phyloP scores from a whole-genome alignment of 1,140 invertebrate genomes.

The Drosophila biarmipes region DNA sequence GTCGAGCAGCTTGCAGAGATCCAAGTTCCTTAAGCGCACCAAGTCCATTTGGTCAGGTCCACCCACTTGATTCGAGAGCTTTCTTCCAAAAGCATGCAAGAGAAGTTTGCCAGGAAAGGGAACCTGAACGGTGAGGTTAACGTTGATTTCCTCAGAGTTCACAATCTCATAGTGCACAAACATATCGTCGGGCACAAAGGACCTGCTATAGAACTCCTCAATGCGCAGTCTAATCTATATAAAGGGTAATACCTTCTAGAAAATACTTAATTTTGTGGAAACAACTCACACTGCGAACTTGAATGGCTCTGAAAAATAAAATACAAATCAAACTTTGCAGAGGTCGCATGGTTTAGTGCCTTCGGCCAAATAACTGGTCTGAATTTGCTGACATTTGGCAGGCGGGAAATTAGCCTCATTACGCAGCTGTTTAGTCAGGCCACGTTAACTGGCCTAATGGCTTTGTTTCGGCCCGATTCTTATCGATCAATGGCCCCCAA shows the following conservation, averaged over 20 bases:
- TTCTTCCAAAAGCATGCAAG: constrained; percentile 56
- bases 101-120: constrained; percentile 68
- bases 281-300: constrained; percentile 44
- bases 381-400: constrained; percentile 13
- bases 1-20: constrained; percentile 62
- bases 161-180: constrained; percentile 28
- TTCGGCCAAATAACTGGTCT: constrained; percentile 2
- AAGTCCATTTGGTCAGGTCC: constrained; percentile 38
- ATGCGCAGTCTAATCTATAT: constrained; percentile 44
- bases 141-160: constrained; percentile 35
- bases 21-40: constrained; percentile 54
- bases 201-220: constrained; percentile 55
- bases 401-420: constrained; percentile 32
- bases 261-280: background rate
- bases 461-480: constrained; percentile 32
- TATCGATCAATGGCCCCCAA: constrained; percentile 23
- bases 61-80: constrained; percentile 47
- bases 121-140: constrained; percentile 50
- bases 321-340: constrained; percentile 7
- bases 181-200: constrained; percentile 67
- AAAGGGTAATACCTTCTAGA: too few relatives aligned
- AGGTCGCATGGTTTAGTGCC: constrained; percentile 16
- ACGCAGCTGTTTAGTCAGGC: constrained; percentile 54
- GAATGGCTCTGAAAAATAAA: background rate
- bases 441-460: constrained; percentile 59